Percentiles rank a stretch among this genome's conserved stretches.
These are phyloP conservation scores for Campoplex nolae DNA, from an alignment of 2,888 invertebrate genomes.

Conservation along the genomic window DNA sequence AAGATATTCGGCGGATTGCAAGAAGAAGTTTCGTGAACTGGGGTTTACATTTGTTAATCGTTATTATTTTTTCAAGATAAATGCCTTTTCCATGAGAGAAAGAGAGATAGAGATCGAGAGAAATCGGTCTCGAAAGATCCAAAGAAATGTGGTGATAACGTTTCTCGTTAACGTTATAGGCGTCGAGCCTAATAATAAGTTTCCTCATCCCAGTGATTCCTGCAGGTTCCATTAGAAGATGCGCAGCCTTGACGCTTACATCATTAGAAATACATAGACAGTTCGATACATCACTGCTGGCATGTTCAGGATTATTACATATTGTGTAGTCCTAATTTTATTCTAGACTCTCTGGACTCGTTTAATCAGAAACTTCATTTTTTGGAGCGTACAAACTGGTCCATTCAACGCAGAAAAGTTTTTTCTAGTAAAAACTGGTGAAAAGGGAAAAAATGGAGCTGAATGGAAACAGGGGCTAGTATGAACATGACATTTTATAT, in stretches of 20 bases:
- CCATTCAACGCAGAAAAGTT: not conserved
- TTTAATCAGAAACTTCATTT: not conserved
- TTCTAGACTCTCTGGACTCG: not conserved
- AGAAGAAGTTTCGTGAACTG: too few species aligned
- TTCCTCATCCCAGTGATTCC: constrained; percentile 31
- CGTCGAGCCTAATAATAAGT: not conserved
- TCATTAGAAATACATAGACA: not conserved
- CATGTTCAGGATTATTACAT: not conserved
- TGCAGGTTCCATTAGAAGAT: constrained; percentile 9
- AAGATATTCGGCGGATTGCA: too few species aligned
- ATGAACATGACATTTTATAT: constrained; percentile 38
- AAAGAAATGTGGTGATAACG: constrained; percentile 37
- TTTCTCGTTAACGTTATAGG: constrained; percentile 47
- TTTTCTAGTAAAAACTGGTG: not conserved
- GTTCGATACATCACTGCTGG: not conserved
- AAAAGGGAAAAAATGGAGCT: not conserved
- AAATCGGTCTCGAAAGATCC: constrained; percentile 50
- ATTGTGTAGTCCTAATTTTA: not conserved
- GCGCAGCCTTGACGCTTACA: not conserved
- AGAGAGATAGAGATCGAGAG: constrained; percentile 32
- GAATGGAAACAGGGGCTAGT: constrained; percentile 10
- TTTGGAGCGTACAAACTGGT: constrained; percentile 1
- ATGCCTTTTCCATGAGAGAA: not conserved
- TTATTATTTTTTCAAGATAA: too few species aligned
- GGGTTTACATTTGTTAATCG: too few species aligned